Conservation (phyloP, 2,113 vertebrate species). For the Ctenodactylus gundi region DNA sequence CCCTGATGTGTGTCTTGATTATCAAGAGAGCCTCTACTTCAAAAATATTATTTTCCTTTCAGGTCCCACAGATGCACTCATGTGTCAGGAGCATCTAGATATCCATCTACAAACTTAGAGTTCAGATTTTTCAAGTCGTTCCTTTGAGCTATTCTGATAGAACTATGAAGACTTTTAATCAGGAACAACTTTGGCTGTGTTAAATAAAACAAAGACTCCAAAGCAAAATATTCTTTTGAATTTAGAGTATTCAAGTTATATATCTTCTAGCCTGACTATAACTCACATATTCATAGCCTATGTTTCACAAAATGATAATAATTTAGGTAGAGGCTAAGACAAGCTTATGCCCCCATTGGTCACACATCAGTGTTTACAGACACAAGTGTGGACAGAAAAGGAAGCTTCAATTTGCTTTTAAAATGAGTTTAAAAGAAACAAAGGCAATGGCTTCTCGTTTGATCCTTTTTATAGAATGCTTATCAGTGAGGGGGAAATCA, state of each 20-base stretch:
- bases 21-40: neutral
- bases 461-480: constrained; percentile 46
- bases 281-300: neutral
- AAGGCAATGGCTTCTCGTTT: neutral
- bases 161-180: neutral
- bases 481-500: constrained; percentile 27
- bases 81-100: neutral
- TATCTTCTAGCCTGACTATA: neutral
- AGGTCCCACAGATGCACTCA: rapidly evolving
- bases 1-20: neutral
- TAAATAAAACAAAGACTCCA: neutral
- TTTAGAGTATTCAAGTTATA: constrained; percentile 1
- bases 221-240: constrained; percentile 46
- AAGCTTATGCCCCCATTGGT: constrained; percentile 5
- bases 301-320: constrained; percentile 58
- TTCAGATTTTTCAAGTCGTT: neutral
- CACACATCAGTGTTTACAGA: constrained; percentile 9
- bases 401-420: constrained; percentile 29
- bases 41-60: neutral
- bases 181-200: neutral
- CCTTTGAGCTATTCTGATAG: neutral
- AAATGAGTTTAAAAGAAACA: constrained; percentile 30
- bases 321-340: constrained; percentile 14
- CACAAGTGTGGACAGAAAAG: neutral
- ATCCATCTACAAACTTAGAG: neutral